phyloP scores from a whole-genome alignment of 2,797 vertebrate genomes.

The Chiropotes sagulatus region DNA sequence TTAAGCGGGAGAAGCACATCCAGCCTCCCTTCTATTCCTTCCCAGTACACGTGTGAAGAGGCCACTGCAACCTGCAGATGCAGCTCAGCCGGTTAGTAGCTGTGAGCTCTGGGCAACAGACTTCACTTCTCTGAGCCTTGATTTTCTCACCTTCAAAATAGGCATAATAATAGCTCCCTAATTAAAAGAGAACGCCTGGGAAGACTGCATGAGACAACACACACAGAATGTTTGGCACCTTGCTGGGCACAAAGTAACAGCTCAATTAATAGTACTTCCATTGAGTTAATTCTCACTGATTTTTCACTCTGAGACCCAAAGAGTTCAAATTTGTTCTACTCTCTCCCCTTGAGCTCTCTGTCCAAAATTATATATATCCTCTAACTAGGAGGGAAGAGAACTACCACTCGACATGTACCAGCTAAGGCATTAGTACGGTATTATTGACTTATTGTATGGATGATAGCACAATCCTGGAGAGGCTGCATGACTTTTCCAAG shows the following conservation, averaged over 20 bases:
- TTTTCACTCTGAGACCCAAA: background rate
- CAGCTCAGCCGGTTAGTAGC: too few species aligned
- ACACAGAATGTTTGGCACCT: background rate
- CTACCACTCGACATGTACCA: too few species aligned
- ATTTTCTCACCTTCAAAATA: background rate
- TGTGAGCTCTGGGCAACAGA: background rate
- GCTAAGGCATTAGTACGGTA: too few species aligned
- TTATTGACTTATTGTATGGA: background rate
- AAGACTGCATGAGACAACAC: background rate
- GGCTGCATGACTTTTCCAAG: background rate
- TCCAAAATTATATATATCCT: background rate
- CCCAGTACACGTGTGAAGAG: background rate
- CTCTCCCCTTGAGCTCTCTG: background rate
- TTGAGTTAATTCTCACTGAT: background rate
- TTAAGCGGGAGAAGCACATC: background rate
- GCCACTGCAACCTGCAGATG: background rate
- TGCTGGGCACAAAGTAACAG: background rate
- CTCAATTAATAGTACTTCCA: background rate
- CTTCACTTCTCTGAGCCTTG: background rate
- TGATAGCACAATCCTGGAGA: background rate
- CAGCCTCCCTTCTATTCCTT: background rate
- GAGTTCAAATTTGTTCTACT: background rate
- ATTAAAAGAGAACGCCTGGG: background rate
- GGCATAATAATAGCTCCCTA: background rate
- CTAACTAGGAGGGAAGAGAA: background rate